Evolutionary conservation across 2,888 invertebrate genomes (phyloP).

Genomic region (Ichneumoninae sp.): DNA sequence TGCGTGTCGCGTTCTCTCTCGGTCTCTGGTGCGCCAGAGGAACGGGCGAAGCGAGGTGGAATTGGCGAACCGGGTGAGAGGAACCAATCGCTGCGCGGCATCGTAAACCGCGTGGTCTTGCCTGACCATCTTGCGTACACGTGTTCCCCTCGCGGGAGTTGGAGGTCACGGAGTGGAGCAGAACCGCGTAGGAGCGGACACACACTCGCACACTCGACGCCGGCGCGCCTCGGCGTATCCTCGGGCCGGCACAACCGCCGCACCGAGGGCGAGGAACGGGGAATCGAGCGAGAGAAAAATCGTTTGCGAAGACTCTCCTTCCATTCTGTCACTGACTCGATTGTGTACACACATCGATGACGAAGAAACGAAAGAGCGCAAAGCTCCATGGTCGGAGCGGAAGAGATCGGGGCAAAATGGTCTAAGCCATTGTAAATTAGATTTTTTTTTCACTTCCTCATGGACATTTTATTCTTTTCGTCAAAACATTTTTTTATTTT

Average conservation of each 20-base stretch:
- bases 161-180: slow-evolving; percentile 68
- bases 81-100: slow-evolving; percentile 38
- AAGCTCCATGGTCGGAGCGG: background rate
- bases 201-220: slow-evolving; percentile 44
- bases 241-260: background rate
- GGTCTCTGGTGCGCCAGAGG: slow-evolving; percentile 7
- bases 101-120: slow-evolving; percentile 53
- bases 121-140: slow-evolving; percentile 70
- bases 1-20: slow-evolving; percentile 4
- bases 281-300: slow-evolving; percentile 15
- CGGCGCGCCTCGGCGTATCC: background rate
- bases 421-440: background rate
- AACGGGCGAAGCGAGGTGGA: slow-evolving; percentile 5
- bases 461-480: background rate
- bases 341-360: background rate
- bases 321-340: slow-evolving; percentile 15
- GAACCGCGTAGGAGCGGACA: slow-evolving; percentile 27
- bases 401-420: background rate
- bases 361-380: background rate
- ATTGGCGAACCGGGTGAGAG: slow-evolving; percentile 27
- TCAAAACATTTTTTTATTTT: background rate
- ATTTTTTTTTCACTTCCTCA: background rate
- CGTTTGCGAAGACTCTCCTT: slow-evolving; percentile 6
- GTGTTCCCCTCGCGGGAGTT: slow-evolving; percentile 67
- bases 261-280: background rate